Evolutionary conservation across 2,113 vertebrate genomes (phyloP), one percentile per base, ranked within the genome.

Genomic region (Xenus cinereus): DNA sequence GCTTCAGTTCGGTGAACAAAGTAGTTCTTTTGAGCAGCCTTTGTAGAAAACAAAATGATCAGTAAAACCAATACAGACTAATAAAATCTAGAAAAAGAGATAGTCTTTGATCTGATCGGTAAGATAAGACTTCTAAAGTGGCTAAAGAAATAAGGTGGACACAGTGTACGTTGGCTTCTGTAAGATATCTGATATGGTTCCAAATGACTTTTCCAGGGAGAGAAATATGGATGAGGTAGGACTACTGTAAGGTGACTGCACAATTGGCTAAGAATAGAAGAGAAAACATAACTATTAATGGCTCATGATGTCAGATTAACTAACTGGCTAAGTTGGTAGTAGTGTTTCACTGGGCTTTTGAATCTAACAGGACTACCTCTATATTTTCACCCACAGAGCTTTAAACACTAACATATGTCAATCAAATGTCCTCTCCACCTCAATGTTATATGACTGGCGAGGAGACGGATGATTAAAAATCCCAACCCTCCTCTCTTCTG

Each of bases 261-360:
- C 89, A 97, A 97, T 95, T 93, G 89, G 32, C 92, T 80, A 95
- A 89, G 89, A 95, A 95, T 96, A 96, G 96, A 84, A 33, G 37
- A 95, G 89, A 95, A 95, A 93, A 89, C 89, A 89, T 73, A 79
- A 68, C 94, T 97, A 96, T 97, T 97, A 95, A 95, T 89, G 90
- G 91, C n/a, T 94, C 57, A 85, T 96, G 92, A 96, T 93, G 86
- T 97, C 94, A 95, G 86, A 81, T 87, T 83, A 95, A 81, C 84
- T 95, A 97, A 95, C 41, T 75, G 80, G 77, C 87, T 95, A 96
- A 89, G 71, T 66, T 97, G 81, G 92, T 95, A 81, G 50, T 91
- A 89, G 53, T 91, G 92, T 89, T 91, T 95, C 96, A 96, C 86
- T 79, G 57, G 69, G 32, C 94, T 96, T 82, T 91, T 96, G 94